These are phyloP conservation scores for Sebastes dallii DNA, from an alignment of 2,797 vertebrate genomes.

Conservation along the genomic window DNA sequence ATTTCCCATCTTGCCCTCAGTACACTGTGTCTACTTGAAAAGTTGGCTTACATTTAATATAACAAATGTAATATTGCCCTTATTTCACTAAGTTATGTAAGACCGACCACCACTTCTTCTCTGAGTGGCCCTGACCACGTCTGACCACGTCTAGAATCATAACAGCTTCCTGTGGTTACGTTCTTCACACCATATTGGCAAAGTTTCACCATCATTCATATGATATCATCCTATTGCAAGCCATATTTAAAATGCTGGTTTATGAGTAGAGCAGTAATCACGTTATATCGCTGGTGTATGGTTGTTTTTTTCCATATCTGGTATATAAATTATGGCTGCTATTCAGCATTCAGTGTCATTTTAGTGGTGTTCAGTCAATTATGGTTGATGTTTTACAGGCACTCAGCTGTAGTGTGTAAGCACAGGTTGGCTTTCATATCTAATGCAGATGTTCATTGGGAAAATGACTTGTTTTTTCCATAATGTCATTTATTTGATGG, in stretches of 20 bases:
- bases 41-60: not conserved
- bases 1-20: conserved; percentile 10
- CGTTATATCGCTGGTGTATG: conserved; percentile 29
- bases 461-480: conserved; percentile 29
- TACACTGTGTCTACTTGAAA: conserved; percentile 5
- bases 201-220: conserved; percentile 31
- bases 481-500: conserved; percentile 38
- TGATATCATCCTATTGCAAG: conserved; percentile 37
- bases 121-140: not conserved
- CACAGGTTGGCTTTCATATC: conserved; percentile 36
- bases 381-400: conserved; percentile 50
- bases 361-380: conserved; percentile 47
- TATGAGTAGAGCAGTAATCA: conserved; percentile 42
- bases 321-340: conserved; percentile 29
- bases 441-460: conserved; percentile 41
- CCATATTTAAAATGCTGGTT: conserved; percentile 41
- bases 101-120: not conserved
- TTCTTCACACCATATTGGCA: conserved; percentile 49
- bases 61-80: not conserved
- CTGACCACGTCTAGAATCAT: conserved; percentile 30
- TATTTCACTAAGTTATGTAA: not conserved
- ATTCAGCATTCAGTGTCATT: conserved; percentile 22
- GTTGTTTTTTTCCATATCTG: conserved; percentile 49
- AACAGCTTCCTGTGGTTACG: conserved; percentile 54
- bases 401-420: conserved; percentile 29